Percentiles rank a stretch among this genome's conserved stretches.
phyloP scores from a whole-genome alignment of 2,113 vertebrate species.

The Cyprinodon brontotheroides region DNA sequence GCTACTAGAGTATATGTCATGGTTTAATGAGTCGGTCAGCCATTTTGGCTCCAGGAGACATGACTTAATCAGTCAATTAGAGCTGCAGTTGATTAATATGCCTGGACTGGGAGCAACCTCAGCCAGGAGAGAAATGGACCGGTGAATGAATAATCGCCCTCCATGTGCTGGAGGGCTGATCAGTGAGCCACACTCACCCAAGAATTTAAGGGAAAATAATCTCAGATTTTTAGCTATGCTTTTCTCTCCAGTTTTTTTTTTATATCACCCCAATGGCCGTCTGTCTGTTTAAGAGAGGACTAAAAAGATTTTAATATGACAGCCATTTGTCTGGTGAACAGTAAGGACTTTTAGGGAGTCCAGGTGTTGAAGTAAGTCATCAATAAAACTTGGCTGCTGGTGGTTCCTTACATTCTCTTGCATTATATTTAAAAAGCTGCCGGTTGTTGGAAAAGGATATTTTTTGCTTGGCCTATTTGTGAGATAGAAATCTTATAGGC shows the following conservation, averaged over 20 bases:
- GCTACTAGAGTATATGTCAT: constrained; percentile 43
- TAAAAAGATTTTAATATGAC: constrained; percentile 31
- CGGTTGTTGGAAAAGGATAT: neutral
- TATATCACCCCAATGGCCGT: constrained; percentile 30
- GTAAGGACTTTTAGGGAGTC: too few species aligned
- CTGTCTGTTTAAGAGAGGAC: constrained; percentile 32
- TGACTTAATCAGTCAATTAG: constrained; percentile 72
- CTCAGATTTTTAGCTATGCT: constrained; percentile 41
- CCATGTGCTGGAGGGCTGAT: constrained; percentile 35
- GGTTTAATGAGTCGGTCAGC: constrained; percentile 61
- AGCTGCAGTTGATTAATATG: constrained; percentile 62
- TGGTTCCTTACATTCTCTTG: constrained; percentile 11
- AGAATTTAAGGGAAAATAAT: constrained; percentile 60
- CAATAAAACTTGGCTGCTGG: constrained; percentile 10
- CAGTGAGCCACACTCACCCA: constrained; percentile 49
- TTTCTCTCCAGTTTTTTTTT: constrained; percentile 19
- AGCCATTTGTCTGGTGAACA: constrained; percentile 45
- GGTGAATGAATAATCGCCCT: constrained; percentile 60
- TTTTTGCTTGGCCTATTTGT: neutral
- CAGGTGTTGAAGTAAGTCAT: too few species aligned
- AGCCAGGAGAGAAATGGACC: constrained; percentile 64
- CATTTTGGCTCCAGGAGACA: constrained; percentile 59
- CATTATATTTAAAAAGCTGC: constrained; percentile 10
- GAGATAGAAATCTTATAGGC: neutral
- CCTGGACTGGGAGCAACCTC: constrained; percentile 56